A percentile compares a stretch with the other conserved stretches of the same genome.
phyloP scores from a whole-genome alignment of 1,140 invertebrate genomes.

The Diorhabda carinulata region DNA sequence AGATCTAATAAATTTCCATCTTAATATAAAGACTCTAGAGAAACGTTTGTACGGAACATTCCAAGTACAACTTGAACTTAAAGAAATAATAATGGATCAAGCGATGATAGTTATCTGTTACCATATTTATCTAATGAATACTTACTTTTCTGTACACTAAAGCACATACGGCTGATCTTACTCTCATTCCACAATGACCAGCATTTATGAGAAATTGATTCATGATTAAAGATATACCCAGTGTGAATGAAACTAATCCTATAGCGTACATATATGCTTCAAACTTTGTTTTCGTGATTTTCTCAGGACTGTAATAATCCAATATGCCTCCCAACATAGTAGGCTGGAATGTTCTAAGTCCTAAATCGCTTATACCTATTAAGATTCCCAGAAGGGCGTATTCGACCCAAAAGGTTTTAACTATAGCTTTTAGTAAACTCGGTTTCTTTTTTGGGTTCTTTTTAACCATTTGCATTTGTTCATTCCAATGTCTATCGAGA shows the following conservation, averaged over 20 bases:
- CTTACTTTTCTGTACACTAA: constrained; percentile 76
- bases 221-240: constrained; percentile 50
- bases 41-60: no score
- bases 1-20: no score
- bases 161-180: constrained; percentile 70
- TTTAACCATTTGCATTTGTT: constrained; percentile 43
- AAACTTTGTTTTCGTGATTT: constrained; percentile 37
- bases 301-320: constrained; percentile 50
- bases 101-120: no score
- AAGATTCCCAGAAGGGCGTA: constrained; percentile 39
- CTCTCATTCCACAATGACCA: constrained; percentile 68
- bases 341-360: constrained; percentile 46
- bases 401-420: constrained; percentile 46
- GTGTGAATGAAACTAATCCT: constrained; percentile 54
- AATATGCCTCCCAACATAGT: constrained; percentile 53
- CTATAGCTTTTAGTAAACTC: constrained; percentile 44
- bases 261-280: constrained; percentile 55
- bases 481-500: constrained; percentile 41
- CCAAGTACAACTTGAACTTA: no score
- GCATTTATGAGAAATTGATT: constrained; percentile 59
- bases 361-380: constrained; percentile 34
- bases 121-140: neutral
- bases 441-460: constrained; percentile 29
- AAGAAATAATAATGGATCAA: no score
- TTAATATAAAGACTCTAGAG: no score